Evolutionary conservation across 2,888 invertebrate genomes (phyloP).

Genomic region (Cosmorhoe ocellata): DNA sequence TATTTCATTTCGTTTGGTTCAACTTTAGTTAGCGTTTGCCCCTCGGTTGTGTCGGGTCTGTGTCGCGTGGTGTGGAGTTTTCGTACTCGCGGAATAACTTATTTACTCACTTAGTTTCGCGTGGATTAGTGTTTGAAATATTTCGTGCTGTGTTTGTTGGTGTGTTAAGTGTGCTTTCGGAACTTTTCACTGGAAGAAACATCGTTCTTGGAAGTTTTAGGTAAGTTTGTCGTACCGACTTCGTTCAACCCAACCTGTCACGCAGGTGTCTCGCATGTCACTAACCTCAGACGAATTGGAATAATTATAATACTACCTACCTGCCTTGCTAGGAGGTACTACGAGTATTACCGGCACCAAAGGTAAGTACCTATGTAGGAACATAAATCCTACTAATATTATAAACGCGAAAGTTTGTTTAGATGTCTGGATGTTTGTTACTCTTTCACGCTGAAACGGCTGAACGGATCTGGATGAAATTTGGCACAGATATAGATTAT

Average conservation of each 20-base stretch:
- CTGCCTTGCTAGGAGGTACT: no score
- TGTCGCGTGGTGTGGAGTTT: slow-evolving; percentile 43
- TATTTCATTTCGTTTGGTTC: no score
- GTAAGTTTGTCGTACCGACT: slow-evolving; percentile 62
- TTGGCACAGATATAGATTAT: no score
- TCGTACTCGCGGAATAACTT: slow-evolving; percentile 70
- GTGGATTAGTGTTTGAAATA: slow-evolving; percentile 52
- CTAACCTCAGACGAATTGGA: slow-evolving; percentile 66
- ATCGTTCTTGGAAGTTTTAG: slow-evolving; percentile 48
- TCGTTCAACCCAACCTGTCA: slow-evolving; percentile 76
- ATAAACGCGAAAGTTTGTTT: no score
- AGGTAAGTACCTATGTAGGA: no score
- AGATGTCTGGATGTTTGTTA: no score
- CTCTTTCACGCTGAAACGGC: no score
- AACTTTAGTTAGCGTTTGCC: slow-evolving; percentile 69
- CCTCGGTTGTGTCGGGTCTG: slow-evolving; percentile 45
- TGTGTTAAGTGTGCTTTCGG: slow-evolving; percentile 43
- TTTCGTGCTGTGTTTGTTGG: slow-evolving; percentile 50
- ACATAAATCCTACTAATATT: no score
- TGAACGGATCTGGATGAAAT: no score
- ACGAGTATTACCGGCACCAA: no score
- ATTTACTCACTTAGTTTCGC: slow-evolving; percentile 54
- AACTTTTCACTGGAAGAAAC: slow-evolving; percentile 41
- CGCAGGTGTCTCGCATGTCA: slow-evolving; percentile 78
- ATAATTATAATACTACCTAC: not conserved